A percentile compares a stretch with the other conserved stretches of the same genome.
Evolutionary conservation across 2,113 vertebrate genomes (phyloP).

Genomic region (Rattus rattus): DNA sequence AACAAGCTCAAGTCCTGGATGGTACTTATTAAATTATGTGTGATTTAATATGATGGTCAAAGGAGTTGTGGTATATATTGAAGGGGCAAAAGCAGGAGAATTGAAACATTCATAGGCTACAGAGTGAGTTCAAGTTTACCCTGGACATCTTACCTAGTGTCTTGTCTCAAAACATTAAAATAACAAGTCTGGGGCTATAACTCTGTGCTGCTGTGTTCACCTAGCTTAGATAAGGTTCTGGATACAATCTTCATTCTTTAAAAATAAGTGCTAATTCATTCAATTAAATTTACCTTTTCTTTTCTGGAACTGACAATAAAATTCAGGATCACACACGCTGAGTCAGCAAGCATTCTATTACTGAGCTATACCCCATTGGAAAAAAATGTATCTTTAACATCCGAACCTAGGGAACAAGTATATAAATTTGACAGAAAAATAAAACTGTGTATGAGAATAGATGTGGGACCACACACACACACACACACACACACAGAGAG

Average conservation of each 20-base stretch:
- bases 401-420: neutral
- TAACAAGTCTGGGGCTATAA: neutral
- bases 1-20: neutral
- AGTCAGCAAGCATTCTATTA: neutral
- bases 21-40: neutral
- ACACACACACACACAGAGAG: neutral
- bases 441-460: neutral
- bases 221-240: neutral
- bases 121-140: neutral
- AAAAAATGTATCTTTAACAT: neutral
- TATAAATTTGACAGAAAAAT: neutral
- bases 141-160: neutral
- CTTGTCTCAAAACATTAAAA: neutral
- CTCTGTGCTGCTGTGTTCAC: neutral
- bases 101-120: neutral
- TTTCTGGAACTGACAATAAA: neutral
- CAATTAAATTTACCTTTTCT: neutral
- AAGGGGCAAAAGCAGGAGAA: too few species aligned
- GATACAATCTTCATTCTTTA: neutral
- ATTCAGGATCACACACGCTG: neutral
- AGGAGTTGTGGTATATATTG: neutral
- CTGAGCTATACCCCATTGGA: neutral
- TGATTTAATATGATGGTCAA: neutral
- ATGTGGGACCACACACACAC: neutral
- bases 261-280: neutral